Evolutionary conservation across 2,888 invertebrate genomes (phyloP).

Genomic region (Diplolepis rosae): DNA sequence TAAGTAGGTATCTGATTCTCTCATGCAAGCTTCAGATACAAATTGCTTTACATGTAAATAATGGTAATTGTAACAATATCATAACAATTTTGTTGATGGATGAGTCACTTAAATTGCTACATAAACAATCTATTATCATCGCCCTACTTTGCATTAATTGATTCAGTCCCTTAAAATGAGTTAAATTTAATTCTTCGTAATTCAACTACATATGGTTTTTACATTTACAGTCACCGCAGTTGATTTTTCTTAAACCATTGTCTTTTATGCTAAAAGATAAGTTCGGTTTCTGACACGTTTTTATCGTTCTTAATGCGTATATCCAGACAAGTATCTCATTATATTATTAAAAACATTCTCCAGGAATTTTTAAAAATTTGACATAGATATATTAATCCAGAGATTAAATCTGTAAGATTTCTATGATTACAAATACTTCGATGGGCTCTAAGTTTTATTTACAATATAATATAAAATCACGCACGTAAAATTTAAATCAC

Average conservation of each 20-base stretch:
- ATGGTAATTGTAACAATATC: constrained; percentile 12
- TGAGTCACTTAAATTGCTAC: background rate
- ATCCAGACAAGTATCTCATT: background rate
- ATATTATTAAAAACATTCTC: background rate
- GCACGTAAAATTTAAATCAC: background rate
- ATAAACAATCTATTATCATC: background rate
- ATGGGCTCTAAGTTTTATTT: background rate
- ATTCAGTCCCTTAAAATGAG: background rate
- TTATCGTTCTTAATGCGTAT: too few species aligned
- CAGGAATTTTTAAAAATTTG: background rate
- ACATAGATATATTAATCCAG: background rate
- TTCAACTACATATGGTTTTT: background rate
- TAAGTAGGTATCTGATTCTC: background rate
- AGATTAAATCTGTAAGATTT: background rate
- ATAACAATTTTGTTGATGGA: constrained; percentile 23
- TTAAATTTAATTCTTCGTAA: background rate
- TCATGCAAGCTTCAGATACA: background rate
- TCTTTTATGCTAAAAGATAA: background rate
- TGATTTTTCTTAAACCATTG: background rate
- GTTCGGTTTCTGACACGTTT: too few species aligned
- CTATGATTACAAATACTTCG: background rate
- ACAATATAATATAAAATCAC: background rate
- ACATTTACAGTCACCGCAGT: background rate
- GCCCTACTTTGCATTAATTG: background rate
- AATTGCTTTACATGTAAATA: background rate